Base-by-base conservation (phyloP, 2,113 vertebrate species). In the Leptobrachium ailaonicum region DNA sequence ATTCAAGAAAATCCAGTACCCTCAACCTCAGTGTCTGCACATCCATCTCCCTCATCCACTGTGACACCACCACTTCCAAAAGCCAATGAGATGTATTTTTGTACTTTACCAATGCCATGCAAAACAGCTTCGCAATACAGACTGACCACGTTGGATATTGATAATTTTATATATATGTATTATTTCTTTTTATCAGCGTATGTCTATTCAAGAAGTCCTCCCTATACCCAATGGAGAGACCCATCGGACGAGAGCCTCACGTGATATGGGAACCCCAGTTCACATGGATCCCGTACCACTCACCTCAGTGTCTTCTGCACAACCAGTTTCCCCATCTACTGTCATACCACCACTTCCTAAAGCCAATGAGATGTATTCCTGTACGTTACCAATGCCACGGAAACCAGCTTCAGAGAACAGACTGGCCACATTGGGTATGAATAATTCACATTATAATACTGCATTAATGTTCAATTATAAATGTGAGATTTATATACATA, bases 141-240 rank as follows among this genome's bases (percentile, higher is more conserved):
- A 43, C 82, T 88, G 62, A 90, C 89, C 0, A 91, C 93, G n/a
- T 83, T 91, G 71, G 92, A 93, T 94, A 77, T 32, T 32, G 20
- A 32, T 32, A 32, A 32, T 32, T 32, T 32, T 32, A 32, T 32
- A 32, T 32, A 32, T 32, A 32, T 32, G 20, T 54, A 14, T 69
- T 5, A 14, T 12, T 6, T 56, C n/a, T 43, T 20, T 45, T 71
- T 47, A n/a, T 8, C 82, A 95, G 94, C 90, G 90, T 69, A 83
- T 92, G 54, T 95, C 93, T 44, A 82, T 94, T 53, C 93, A 94
- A 80, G 94, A 95, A 83, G 93, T 88, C n/a, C 91, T 87, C 40
- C 91, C 86, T 14, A 85, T 93, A 71, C 82, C 90, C 58, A 90
- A 94, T 3, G 91, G 92, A 64, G 94, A 95, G 74, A 92, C 87